phyloP scores from a whole-genome alignment of 2,888 invertebrate genomes.

The Allophyes oxyacanthae region DNA sequence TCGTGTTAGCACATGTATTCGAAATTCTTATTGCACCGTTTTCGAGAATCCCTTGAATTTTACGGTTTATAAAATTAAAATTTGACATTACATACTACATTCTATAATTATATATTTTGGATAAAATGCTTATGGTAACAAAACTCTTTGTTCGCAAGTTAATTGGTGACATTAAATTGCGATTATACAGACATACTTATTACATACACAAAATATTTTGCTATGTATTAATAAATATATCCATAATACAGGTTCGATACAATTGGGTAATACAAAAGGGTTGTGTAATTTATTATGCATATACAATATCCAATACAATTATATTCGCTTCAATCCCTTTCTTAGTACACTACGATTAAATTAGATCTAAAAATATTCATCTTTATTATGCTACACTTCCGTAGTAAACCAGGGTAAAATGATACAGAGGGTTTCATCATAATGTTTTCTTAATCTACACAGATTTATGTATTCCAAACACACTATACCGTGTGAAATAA shows the following conservation, averaged over 20 bases:
- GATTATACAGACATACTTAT: slow-evolving; percentile 43
- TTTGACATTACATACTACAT: slow-evolving; percentile 52
- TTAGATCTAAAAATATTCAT: slow-evolving; percentile 60
- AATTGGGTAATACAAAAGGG: slow-evolving; percentile 81
- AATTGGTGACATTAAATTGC: slow-evolving; percentile 54
- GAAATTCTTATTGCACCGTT: slow-evolving; percentile 77
- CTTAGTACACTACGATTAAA: slow-evolving; percentile 61
- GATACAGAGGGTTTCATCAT: slow-evolving; percentile 61
- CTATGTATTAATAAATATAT: slow-evolving; percentile 66
- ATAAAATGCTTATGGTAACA: slow-evolving; percentile 55
- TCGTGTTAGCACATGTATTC: slow-evolving; percentile 83
- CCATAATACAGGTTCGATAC: slow-evolving; percentile 77
- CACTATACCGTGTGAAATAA: too few species aligned
- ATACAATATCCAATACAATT: slow-evolving; percentile 78
- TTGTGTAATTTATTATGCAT: slow-evolving; percentile 86
- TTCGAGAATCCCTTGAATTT: slow-evolving; percentile 70
- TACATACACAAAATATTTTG: slow-evolving; percentile 65
- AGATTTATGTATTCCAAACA: slow-evolving; percentile 61
- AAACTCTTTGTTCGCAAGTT: slow-evolving; percentile 53
- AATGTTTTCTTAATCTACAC: slow-evolving; percentile 61
- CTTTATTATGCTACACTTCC: slow-evolving; percentile 58
- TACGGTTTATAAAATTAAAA: slow-evolving; percentile 65
- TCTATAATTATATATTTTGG: slow-evolving; percentile 60
- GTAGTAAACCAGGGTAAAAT: slow-evolving; percentile 78
- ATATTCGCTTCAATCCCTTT: slow-evolving; percentile 73